These are phyloP conservation scores for Chirona hameri DNA, from an alignment of 2,888 invertebrate species.

Conservation along the genomic window DNA sequence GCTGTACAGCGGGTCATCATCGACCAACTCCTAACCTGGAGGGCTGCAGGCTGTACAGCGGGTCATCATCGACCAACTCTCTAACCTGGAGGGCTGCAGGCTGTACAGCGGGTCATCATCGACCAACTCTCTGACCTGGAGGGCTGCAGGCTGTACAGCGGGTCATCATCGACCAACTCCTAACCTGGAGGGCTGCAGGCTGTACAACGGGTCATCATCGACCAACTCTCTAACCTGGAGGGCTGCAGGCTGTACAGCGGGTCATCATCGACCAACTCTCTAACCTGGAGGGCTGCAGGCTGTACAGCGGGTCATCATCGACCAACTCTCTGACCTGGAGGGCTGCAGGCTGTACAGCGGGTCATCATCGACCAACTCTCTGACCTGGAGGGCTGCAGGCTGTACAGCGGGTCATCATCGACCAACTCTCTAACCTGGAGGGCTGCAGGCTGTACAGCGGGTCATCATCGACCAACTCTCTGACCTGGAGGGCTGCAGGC, in stretches of 20 bases:
- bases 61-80: too few relatives aligned
- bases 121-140: constrained; percentile 65
- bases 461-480: constrained; percentile 71
- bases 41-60: too few relatives aligned
- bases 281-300: constrained; percentile 72
- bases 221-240: constrained; percentile 45
- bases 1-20: constrained; percentile 92
- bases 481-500: too few relatives aligned
- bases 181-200: too few relatives aligned
- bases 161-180: constrained; percentile 75
- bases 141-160: constrained; percentile 80
- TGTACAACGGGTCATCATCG: too few relatives aligned
- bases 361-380: too few relatives aligned
- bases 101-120: constrained; percentile 93
- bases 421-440: constrained; percentile 65
- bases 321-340: constrained; percentile 45
- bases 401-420: constrained; percentile 92
- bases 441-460: constrained; percentile 84
- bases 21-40: constrained; percentile 51
- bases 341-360: too few relatives aligned
- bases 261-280: constrained; percentile 75
- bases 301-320: constrained; percentile 93
- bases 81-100: constrained; percentile 60
- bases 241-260: constrained; percentile 84
- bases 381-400: constrained; percentile 62